Base-by-base conservation (phyloP, 2,797 vertebrate genomes). In the Clarias pachynema region DNA sequence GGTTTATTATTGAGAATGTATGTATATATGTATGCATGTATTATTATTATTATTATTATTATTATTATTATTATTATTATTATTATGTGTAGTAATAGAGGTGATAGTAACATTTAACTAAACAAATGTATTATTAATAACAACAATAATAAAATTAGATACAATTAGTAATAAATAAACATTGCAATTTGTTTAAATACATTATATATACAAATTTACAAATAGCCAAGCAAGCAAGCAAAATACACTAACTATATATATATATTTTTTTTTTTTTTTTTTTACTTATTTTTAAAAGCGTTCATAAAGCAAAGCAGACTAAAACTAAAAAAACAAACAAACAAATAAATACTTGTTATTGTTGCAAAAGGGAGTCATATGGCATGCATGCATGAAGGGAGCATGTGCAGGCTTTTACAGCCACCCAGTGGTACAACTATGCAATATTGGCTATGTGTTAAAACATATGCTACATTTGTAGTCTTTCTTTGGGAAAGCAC, bases 341-440 rank as follows among this genome's bases (percentile, higher is more conserved):
- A 44, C 8, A 44, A 49, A 49, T 12, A 49, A 49, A 49, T 49
- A 49, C 2, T 49, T 10, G 44, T 8, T n/a, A 31, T 24, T 37
- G 68, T 44, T 24, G 44, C 14, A 29, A 9, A 53, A 26, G 44
- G 14, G 12, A 5, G 6, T 26, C 40, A 53, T 18, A 53, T 6
- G 10, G 1, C 6, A 44, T 4, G 75, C 24, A 20, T 4, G 75
- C 24, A 20, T 22, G 14, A 62, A 49, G 9, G 34, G 57, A 69
- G n/a, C 57, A 74, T 86, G 37, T 84, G 16, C 62, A 44, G 75
- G 69, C 37, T 66, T 68, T 84, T 84, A 75, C 68, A 68, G 77
- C 77, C 86, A 59, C 82, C 82, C 70, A 84, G 86, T 81, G 82
- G 86, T 69, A 31, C n/a, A 81, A 79, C 10, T 49, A 24, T 75